Evolutionary conservation across 2,888 invertebrate genomes (phyloP).

Genomic region (Leucophenga maculata): DNA sequence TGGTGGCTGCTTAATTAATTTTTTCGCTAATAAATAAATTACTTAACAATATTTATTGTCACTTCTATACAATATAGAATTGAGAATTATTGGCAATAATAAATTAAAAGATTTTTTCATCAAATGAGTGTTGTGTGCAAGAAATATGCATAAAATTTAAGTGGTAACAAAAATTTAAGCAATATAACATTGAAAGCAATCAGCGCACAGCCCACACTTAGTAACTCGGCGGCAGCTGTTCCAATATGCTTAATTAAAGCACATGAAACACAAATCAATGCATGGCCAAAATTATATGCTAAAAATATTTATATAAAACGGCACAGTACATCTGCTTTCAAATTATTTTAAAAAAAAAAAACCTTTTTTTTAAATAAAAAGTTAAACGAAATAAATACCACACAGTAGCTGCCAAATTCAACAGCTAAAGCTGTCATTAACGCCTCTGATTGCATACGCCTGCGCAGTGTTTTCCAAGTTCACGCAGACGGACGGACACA

Average conservation of each 20-base stretch:
- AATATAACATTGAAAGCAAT: background rate
- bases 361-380: no score
- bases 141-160: background rate
- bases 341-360: no score
- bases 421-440: constrained; percentile 44
- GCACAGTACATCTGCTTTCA: no score
- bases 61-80: background rate
- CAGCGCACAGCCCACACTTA: constrained; percentile 1
- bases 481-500: background rate
- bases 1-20: background rate
- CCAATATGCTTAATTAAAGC: no score
- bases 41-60: constrained; percentile 37
- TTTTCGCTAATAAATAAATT: background rate
- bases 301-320: constrained; percentile 37
- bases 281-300: constrained; percentile 48
- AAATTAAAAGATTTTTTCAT: background rate
- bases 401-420: background rate
- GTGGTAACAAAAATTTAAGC: background rate
- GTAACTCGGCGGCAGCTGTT: no score
- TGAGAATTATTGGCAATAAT: no score
- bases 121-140: background rate
- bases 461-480: constrained; percentile 30
- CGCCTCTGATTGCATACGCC: constrained; percentile 59
- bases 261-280: constrained; percentile 48
- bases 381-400: background rate